Base-by-base conservation (phyloP, 2,113 vertebrate species). In the Coturnix japonica region DNA sequence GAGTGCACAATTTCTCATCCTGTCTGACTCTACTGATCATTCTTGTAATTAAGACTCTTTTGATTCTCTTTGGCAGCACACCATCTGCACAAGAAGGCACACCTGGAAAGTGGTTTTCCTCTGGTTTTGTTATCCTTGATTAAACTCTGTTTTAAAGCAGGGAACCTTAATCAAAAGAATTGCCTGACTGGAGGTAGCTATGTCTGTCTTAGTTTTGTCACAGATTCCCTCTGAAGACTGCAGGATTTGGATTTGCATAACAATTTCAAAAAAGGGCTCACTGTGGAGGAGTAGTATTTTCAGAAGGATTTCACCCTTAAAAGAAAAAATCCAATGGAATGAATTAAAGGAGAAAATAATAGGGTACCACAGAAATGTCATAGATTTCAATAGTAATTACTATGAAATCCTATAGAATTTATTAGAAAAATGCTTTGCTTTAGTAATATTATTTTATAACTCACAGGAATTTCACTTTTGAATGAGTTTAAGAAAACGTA, bases 91-190 rank as follows among this genome's bases (percentile, higher is more conserved):
- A 95, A 94, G 91, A 90, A 94, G 65, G 85, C 85, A 93, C 91
- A 95, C 89, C 94, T 97, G 95, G 74, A 97, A 96, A 92, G 65
- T 18, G 3, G 39, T 73, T 96, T 95, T 91, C 63, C 87, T 95
- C 85, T 77, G 83, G 9, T 85, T 96, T 94, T 92, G 46, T 64
- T 96, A 79, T 91, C 93, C 95, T 96, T 96, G 93, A 96, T 94
- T 97, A 96, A 97, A 92, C 70, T 91, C 88, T 91, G 51, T 61
- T 95, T 95, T 93, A 96, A 91, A 96, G 83, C 75, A 83, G 47
- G 94, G 80, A 93, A 76, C 82, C 96, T 90, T 75, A 96, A 96
- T 93, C 87, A 96, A 87, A 91, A 85, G 85, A 91, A 93, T 39
- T 91, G 74, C 85, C 81, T 87, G 85, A 71, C 54, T 93, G 66